phyloP scores from a whole-genome alignment of 1,140 invertebrate genomes.

The Drosophila athabasca region DNA sequence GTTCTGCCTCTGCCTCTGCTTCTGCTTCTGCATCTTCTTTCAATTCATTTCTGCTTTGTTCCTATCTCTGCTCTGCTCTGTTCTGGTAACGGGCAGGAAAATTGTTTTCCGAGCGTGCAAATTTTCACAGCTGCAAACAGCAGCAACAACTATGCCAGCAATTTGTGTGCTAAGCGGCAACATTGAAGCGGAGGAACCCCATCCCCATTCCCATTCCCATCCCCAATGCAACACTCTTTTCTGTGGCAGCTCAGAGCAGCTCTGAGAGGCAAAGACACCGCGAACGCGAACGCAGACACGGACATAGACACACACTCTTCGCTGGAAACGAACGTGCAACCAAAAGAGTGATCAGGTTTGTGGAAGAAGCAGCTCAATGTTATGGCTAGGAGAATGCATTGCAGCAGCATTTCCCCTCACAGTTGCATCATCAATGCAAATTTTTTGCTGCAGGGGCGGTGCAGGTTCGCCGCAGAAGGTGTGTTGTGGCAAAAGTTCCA shows the following conservation, averaged over 20 bases:
- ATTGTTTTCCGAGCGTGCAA: slow-evolving; percentile 79
- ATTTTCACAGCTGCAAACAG: slow-evolving; percentile 77
- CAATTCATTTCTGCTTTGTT: too few relatives aligned
- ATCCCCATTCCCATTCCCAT: not conserved
- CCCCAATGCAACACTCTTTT: slow-evolving; percentile 10
- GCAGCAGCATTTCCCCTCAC: slow-evolving; percentile 11
- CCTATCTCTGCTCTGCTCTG: slow-evolving; percentile 14
- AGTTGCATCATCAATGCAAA: slow-evolving; percentile 81
- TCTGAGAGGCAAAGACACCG: slow-evolving; percentile 31
- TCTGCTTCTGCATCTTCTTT: not conserved
- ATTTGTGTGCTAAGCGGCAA: slow-evolving; percentile 64
- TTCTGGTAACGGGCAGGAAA: slow-evolving; percentile 72
- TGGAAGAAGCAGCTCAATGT: slow-evolving; percentile 10
- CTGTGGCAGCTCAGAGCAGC: slow-evolving; percentile 7
- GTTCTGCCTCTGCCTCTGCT: slow-evolving; percentile 10
- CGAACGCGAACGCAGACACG: not conserved
- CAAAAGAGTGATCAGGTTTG: slow-evolving; percentile 32
- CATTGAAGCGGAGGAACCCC: slow-evolving; percentile 23
- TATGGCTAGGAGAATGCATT: too few relatives aligned
- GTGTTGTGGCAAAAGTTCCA: slow-evolving; percentile 32
- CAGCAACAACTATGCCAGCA: slow-evolving; percentile 72
- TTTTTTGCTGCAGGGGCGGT: slow-evolving; percentile 44
- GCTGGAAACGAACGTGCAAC: slow-evolving; percentile 14
- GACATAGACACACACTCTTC: slow-evolving; percentile 28
- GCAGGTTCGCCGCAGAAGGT: not conserved